Percentiles rank a stretch among this genome's conserved stretches.
These are phyloP conservation scores for Toxotes chatareus DNA, from an alignment of 2,113 vertebrate species.

Conservation along the genomic window DNA sequence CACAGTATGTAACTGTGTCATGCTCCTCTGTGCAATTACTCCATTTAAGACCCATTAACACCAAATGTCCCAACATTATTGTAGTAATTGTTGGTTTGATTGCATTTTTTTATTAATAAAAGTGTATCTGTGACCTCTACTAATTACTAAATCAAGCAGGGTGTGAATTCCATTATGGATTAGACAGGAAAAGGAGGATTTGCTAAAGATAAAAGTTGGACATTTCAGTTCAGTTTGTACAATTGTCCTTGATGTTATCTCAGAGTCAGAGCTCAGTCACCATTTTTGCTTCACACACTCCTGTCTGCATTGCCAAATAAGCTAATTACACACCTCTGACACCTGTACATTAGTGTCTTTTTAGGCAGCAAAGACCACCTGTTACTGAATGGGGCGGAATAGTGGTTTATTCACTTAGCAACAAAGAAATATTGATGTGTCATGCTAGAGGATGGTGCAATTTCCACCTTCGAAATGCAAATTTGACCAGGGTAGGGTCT, in stretches of 20 bases:
- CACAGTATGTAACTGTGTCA: slow-evolving; percentile 53
- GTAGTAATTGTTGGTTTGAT: slow-evolving; percentile 59
- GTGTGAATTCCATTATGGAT: slow-evolving; percentile 16
- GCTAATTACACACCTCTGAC: slow-evolving; percentile 63
- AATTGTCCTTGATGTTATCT: slow-evolving; percentile 15
- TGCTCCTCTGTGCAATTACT: slow-evolving; percentile 59
- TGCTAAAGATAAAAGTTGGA: background rate
- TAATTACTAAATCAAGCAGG: slow-evolving; percentile 57
- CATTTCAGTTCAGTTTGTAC: background rate
- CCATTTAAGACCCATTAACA: slow-evolving; percentile 71
- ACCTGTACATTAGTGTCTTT: slow-evolving; percentile 47
- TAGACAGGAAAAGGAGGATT: background rate
- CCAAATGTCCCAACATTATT: slow-evolving; percentile 53
- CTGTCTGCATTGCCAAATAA: slow-evolving; percentile 36
- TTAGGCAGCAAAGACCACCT: slow-evolving; percentile 48
- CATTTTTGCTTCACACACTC: slow-evolving; percentile 14
- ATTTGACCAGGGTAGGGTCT: slow-evolving; percentile 52
- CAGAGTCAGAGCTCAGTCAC: background rate
- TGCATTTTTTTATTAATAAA: slow-evolving; percentile 62
- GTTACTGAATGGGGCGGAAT: slow-evolving; percentile 50
- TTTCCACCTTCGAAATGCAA: slow-evolving; percentile 75
- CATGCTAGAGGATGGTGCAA: slow-evolving; percentile 49
- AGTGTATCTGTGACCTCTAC: slow-evolving; percentile 48
- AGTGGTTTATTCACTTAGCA: slow-evolving; percentile 56
- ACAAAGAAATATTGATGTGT: slow-evolving; percentile 68